phyloP scores from a whole-genome alignment of 2,113 vertebrate species.

The Ailurus styani region DNA sequence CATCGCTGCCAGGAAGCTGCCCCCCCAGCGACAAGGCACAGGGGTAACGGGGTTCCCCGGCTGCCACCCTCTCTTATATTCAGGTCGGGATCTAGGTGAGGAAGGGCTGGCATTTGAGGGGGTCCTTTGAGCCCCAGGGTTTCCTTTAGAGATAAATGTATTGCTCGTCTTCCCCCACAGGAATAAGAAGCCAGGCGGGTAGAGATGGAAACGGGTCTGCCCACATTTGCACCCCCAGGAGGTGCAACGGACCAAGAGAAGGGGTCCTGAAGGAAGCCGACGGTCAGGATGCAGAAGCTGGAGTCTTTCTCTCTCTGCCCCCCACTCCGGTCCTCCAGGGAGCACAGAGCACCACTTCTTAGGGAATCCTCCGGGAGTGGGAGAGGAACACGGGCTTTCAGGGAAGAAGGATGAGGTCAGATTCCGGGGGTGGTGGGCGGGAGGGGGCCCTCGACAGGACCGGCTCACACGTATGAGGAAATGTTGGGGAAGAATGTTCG shows the following conservation, averaged over 20 bases:
- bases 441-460: not conserved
- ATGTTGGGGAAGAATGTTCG: not conserved
- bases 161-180: not conserved
- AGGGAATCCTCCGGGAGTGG: not conserved
- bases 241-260: not conserved
- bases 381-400: not conserved
- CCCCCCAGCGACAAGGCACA: not conserved
- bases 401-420: not conserved
- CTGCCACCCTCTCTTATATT: not conserved
- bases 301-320: too few relatives aligned
- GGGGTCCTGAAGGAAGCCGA: not conserved
- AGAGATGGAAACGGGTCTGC: not conserved
- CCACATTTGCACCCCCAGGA: not conserved
- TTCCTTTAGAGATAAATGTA: not conserved
- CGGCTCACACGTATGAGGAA: not conserved
- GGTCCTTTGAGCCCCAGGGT: not conserved
- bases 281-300: not conserved
- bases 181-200: not conserved
- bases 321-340: rapidly evolving
- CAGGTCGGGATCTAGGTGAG: not conserved
- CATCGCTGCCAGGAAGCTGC: not conserved
- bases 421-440: not conserved
- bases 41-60: not conserved
- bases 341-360: not conserved
- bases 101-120: not conserved